Evolutionary conservation across 2,113 vertebrate genomes (phyloP).

Genomic region (Chrysemys picta): DNA sequence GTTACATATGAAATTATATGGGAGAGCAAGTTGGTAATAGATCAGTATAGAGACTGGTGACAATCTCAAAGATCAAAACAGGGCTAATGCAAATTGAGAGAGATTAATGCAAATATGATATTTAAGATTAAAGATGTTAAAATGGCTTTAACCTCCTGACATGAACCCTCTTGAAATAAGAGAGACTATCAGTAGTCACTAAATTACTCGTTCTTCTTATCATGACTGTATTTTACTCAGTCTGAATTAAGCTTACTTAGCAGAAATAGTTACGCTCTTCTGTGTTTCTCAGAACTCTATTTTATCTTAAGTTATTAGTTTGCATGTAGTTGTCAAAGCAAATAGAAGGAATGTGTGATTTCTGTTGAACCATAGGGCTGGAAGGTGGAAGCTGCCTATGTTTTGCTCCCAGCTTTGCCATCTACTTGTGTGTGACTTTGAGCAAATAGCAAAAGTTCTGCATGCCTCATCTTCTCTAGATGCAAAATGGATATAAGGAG

Average conservation of each 20-base stretch:
- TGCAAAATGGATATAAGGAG: neutral
- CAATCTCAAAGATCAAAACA: neutral
- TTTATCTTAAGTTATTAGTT: neutral
- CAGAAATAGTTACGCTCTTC: constrained; percentile 5
- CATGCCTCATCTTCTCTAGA: neutral
- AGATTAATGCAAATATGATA: neutral
- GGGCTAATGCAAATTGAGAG: neutral
- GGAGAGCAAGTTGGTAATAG: constrained; percentile 16
- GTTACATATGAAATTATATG: neutral
- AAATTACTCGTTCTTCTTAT: constrained; percentile 2
- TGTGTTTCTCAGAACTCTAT: constrained; percentile 28
- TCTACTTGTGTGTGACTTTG: neutral
- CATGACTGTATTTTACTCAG: fast-evolving
- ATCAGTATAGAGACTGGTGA: neutral
- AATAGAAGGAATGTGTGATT: neutral
- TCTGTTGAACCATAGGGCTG: neutral
- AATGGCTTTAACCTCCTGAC: constrained; percentile 34
- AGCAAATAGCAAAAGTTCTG: neutral
- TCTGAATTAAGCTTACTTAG: neutral
- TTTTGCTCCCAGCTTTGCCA: neutral
- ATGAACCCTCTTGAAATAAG: neutral
- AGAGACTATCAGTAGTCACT: neutral
- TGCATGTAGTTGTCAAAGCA: neutral
- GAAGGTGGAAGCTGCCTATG: neutral
- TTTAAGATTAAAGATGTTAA: neutral